Evolutionary conservation across 2,888 invertebrate species (phyloP).

Genomic region (Ectemnius cavifrons): DNA sequence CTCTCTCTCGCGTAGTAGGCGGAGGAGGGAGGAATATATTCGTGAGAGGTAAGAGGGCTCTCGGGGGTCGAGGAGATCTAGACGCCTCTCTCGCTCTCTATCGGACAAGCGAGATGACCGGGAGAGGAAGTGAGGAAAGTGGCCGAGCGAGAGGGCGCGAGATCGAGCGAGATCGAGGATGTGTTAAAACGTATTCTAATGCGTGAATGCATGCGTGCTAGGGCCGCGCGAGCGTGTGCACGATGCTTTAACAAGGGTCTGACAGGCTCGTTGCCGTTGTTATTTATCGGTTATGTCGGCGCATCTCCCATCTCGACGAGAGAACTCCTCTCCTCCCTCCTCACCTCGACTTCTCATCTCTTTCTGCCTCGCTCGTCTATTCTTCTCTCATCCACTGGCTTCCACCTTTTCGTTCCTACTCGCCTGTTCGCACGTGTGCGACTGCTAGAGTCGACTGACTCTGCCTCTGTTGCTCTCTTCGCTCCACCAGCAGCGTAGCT

Average conservation of each 20-base stretch:
- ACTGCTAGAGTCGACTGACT: conserved; percentile 20
- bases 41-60: conserved; percentile 46
- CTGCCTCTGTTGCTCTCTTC: conserved; percentile 3
- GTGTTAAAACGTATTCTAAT: conserved; percentile 64
- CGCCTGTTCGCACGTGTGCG: conserved; percentile 47
- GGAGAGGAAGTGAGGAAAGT: conserved; percentile 17
- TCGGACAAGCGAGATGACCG: background rate
- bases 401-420: conserved; percentile 17
- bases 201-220: conserved; percentile 62
- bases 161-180: conserved; percentile 41
- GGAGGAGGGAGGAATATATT: conserved; percentile 53
- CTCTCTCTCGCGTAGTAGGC: conserved; percentile 16
- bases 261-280: conserved; percentile 78
- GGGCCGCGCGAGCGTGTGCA: conserved; percentile 64
- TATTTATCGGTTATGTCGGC: conserved; percentile 78
- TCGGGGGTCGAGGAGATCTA: conserved; percentile 38
- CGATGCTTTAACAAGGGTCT: conserved; percentile 76
- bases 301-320: conserved; percentile 75
- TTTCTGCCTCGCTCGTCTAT: conserved; percentile 28
- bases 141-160: conserved; percentile 22
- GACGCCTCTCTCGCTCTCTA: conserved; percentile 26
- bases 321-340: conserved; percentile 52
- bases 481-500: conserved; percentile 50
- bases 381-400: conserved; percentile 27
- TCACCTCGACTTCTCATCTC: conserved; percentile 23